Conservation (phyloP, 1,140 invertebrate species). For the Neocloeon triangulifer region DNA sequence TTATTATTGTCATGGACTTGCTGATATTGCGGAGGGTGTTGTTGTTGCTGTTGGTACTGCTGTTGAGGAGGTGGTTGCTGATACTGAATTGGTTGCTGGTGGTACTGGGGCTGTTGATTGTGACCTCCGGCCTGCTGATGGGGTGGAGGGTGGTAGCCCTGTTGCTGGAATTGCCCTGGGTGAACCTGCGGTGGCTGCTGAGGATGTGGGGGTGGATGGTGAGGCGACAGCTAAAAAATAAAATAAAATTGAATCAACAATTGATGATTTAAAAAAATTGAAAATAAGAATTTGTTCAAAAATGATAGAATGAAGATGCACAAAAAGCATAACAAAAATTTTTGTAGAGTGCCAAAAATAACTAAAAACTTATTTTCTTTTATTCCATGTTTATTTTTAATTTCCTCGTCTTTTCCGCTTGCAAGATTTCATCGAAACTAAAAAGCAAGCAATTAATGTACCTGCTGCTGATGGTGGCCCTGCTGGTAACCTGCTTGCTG, state of each 20-base stretch:
- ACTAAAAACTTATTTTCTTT: too few species aligned
- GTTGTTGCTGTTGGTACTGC: constrained; percentile 12
- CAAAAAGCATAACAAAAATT: too few species aligned
- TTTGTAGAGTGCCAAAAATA: too few species aligned
- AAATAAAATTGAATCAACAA: constrained; percentile 3
- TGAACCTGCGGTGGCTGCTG: constrained; percentile 11
- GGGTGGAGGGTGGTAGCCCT: constrained; percentile 8
- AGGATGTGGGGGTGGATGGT: background rate
- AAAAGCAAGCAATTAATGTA: background rate
- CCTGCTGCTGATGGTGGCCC: background rate
- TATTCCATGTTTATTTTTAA: too few species aligned
- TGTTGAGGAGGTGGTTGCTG: constrained; percentile 9
- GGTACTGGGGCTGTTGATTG: constrained; percentile 6
- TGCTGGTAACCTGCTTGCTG: constrained; percentile 3
- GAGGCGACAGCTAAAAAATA: background rate
- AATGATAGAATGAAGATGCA: too few species aligned
- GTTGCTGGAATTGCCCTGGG: constrained; percentile 10
- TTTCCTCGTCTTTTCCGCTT: too few species aligned
- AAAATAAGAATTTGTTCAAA: too few species aligned
- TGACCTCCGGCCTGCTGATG: constrained; percentile 8
- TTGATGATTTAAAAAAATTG: constrained; percentile 1
- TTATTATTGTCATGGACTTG: constrained; percentile 1
- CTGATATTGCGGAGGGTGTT: constrained; percentile 9
- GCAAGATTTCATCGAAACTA: too few species aligned
- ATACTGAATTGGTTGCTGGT: constrained; percentile 11